Percentiles rank a stretch among this genome's conserved stretches.
Evolutionary conservation across 2,888 invertebrate species (phyloP).

Genomic region (Nomada lathburiana): DNA sequence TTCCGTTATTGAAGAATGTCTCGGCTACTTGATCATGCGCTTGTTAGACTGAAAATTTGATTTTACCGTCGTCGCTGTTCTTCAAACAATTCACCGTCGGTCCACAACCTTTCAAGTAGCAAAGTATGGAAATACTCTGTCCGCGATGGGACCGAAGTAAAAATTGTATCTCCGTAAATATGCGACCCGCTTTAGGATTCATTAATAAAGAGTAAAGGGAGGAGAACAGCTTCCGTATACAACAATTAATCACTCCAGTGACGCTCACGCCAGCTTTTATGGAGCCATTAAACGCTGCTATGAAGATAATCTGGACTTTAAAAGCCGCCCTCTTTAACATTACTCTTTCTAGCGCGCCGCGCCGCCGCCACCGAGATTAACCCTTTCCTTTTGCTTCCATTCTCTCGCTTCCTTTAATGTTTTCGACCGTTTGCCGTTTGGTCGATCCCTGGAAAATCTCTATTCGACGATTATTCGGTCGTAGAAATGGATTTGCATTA

Average conservation of each 20-base stretch:
- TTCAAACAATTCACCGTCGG: too few species aligned
- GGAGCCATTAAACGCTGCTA: constrained; percentile 57
- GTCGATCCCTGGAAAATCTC: constrained; percentile 5
- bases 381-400: constrained; percentile 14
- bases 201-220: constrained; percentile 52
- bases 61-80: too few species aligned
- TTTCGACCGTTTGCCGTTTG: background rate
- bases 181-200: constrained; percentile 42
- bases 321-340: constrained; percentile 36
- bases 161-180: constrained; percentile 37
- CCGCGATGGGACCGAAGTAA: background rate
- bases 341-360: constrained; percentile 20
- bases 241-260: constrained; percentile 65
- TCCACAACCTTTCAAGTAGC: background rate
- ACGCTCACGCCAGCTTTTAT: constrained; percentile 56
- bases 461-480: background rate
- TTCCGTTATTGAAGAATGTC: too few species aligned
- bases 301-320: constrained; percentile 59
- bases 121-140: background rate
- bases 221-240: constrained; percentile 52
- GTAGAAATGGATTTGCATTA: constrained; percentile 39
- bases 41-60: too few species aligned
- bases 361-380: constrained; percentile 34
- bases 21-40: too few species aligned
- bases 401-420: background rate